phyloP scores from a whole-genome alignment of 1,140 invertebrate species.

The Linepithema humile region DNA sequence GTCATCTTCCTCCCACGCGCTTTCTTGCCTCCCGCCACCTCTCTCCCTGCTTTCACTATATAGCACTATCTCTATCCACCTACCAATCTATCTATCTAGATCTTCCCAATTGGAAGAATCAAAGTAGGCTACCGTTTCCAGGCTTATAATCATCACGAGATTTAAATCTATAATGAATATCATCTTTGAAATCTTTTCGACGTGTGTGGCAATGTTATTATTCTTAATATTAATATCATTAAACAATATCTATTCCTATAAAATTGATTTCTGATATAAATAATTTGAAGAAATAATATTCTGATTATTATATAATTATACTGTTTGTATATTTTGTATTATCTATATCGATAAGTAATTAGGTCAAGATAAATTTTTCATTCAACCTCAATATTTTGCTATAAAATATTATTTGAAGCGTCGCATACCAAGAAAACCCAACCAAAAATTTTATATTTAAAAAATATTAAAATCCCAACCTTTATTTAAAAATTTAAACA shows the following conservation, averaged over 20 bases:
- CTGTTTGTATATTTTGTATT: neutral
- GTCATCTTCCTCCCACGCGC: conserved; percentile 68
- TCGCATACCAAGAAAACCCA: neutral
- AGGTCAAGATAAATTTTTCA: too few relatives aligned
- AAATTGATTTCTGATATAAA: neutral
- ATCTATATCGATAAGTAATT: neutral
- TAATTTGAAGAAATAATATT: neutral
- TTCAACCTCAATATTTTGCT: neutral
- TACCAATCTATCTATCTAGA: conserved; percentile 42
- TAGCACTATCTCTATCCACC: conserved; percentile 19
- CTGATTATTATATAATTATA: neutral
- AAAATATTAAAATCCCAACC: neutral
- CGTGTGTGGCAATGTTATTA: neutral
- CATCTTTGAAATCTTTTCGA: neutral
- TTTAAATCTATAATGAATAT: conserved; percentile 8
- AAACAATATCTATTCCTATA: neutral
- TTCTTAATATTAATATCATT: neutral
- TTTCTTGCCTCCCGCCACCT: neutral
- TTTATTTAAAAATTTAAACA: neutral
- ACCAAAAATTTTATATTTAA: neutral
- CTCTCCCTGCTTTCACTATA: conserved; percentile 22
- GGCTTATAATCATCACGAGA: conserved; percentile 6
- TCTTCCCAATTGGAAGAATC: conserved; percentile 67
- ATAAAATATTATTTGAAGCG: conserved; percentile 3
- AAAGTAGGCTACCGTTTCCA: conserved; percentile 59